Percentiles rank a stretch among this genome's conserved stretches.
phyloP scores from a whole-genome alignment of 1,140 invertebrate genomes.

The Leptonema lineaticorne region DNA sequence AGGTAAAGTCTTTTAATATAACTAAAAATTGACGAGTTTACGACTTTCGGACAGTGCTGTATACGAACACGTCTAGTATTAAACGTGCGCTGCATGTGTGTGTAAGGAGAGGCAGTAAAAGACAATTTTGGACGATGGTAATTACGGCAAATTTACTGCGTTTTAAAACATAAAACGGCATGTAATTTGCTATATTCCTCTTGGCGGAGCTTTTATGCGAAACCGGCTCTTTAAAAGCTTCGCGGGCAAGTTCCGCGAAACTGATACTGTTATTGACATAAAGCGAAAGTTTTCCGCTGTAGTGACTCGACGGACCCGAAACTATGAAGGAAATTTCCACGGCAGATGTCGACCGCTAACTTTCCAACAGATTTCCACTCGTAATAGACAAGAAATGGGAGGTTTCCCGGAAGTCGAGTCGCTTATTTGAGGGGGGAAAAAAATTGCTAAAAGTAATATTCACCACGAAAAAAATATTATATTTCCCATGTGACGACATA shows the following conservation, averaged over 20 bases:
- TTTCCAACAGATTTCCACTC: slow-evolving; percentile 5
- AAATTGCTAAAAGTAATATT: no score
- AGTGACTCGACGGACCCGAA: slow-evolving; percentile 1
- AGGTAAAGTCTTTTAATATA: background rate
- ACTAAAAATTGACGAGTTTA: background rate
- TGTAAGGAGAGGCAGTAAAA: no score
- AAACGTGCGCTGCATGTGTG: no score
- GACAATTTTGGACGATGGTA: no score
- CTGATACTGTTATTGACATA: slow-evolving; percentile 18
- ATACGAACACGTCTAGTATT: background rate
- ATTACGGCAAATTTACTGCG: no score
- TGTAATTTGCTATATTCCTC: no score
- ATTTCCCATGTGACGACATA: no score
- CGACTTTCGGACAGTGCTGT: background rate
- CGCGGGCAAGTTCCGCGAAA: slow-evolving; percentile 3
- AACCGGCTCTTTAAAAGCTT: background rate
- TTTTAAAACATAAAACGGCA: no score
- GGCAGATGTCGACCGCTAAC: background rate
- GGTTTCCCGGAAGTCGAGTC: no score
- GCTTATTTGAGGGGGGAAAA: no score
- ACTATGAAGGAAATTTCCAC: slow-evolving; percentile 5
- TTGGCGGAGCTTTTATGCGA: no score
- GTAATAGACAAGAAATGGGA: slow-evolving; percentile 13
- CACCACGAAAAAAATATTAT: no score
- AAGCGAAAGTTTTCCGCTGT: slow-evolving; percentile 15